These are phyloP conservation scores for Nyctalus aviator DNA, from an alignment of 2,797 vertebrate species.

Conservation along the genomic window DNA sequence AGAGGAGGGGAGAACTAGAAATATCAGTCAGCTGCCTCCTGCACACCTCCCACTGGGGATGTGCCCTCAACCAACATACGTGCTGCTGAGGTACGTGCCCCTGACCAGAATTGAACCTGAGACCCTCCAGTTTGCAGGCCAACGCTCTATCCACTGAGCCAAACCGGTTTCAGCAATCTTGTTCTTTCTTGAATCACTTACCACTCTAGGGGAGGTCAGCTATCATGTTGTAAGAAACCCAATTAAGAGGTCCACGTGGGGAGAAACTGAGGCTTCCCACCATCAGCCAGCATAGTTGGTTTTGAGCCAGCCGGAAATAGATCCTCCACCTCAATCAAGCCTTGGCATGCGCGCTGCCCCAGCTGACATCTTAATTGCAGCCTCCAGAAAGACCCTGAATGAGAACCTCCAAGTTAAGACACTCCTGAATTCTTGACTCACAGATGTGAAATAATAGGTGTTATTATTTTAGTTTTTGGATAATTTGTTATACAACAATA, in stretches of 20 bases:
- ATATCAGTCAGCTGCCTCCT: no score
- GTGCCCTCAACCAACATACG: no score
- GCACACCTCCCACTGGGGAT: no score
- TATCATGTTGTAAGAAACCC: not conserved
- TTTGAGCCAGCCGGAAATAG: not conserved
- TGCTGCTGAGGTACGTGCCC: no score
- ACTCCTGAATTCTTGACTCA: conserved; percentile 3
- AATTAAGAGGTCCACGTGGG: not conserved
- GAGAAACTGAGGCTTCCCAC: conserved; percentile 6
- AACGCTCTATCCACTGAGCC: no score
- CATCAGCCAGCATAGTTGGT: not conserved
- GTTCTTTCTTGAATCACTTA: conserved; percentile 1
- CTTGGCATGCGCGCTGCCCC: not conserved
- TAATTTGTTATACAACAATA: conserved; percentile 34
- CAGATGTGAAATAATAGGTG: not conserved
- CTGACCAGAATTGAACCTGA: no score
- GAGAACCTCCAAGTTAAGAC: not conserved
- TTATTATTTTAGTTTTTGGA: not conserved
- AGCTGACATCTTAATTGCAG: not conserved
- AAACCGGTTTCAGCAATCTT: not conserved
- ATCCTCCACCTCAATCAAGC: not conserved
- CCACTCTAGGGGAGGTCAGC: not conserved
- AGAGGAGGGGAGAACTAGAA: no score
- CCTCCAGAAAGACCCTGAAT: not conserved
- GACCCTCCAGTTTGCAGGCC: no score